phyloP scores from a whole-genome alignment of 2,888 invertebrate genomes.

The Cantharis lateralis region DNA sequence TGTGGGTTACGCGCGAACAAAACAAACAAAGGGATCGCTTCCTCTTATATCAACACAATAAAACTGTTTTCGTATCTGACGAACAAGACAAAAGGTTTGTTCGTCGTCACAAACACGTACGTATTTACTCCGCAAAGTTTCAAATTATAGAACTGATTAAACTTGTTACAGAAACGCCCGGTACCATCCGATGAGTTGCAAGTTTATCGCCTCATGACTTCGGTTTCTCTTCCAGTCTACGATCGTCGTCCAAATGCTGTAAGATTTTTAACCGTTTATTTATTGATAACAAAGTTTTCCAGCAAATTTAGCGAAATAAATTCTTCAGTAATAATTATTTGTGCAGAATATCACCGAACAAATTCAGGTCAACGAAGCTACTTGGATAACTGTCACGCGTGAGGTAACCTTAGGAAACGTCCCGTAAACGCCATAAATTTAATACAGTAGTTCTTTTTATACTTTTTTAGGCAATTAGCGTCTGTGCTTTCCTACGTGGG shows the following conservation, averaged over 20 bases:
- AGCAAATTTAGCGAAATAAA: background rate
- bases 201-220: conserved; percentile 84
- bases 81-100: conserved; percentile 67
- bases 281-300: background rate
- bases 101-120: conserved; percentile 58
- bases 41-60: conserved; percentile 67
- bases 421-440: conserved; percentile 20
- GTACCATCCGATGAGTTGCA: conserved; percentile 67
- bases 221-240: conserved; percentile 92
- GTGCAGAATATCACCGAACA: conserved; percentile 95
- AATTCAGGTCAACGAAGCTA: conserved; percentile 92
- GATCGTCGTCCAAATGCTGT: conserved; percentile 85
- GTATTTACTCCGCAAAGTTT: conserved; percentile 23
- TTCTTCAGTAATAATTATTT: conserved; percentile 54
- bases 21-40: conserved; percentile 79
- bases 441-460: conserved; percentile 18
- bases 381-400: conserved; percentile 90
- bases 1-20: conserved; percentile 84
- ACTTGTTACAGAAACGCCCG: conserved; percentile 57
- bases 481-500: conserved; percentile 28
- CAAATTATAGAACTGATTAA: background rate
- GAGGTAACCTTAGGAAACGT: conserved; percentile 67
- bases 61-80: conserved; percentile 64
- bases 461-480: conserved; percentile 22
- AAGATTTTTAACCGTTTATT: conserved; percentile 55